A percentile compares a stretch with the other conserved stretches of the same genome.
Evolutionary conservation across 2,888 invertebrate species (phyloP).

Genomic region (Gandaritis pyraliata): DNA sequence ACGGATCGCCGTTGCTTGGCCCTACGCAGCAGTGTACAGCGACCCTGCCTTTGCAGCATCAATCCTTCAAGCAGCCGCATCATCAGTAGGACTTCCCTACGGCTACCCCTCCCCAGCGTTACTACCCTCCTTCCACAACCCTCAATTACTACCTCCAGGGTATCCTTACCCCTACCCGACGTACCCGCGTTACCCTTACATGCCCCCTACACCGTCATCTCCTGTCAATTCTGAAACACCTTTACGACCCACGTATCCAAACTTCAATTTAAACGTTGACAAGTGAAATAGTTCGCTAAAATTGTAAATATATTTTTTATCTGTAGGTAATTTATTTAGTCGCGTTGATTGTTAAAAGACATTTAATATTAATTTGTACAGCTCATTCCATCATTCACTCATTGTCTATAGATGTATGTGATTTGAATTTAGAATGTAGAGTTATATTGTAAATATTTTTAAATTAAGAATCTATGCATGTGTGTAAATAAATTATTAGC

Average conservation of each 20-base stretch:
- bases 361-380: constrained; percentile 40
- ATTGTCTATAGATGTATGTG: constrained; percentile 35
- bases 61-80: constrained; percentile 94
- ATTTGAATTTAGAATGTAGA: constrained; percentile 38
- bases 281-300: constrained; percentile 57
- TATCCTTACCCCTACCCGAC: constrained; percentile 85
- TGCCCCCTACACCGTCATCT: constrained; percentile 78
- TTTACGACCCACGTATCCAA: constrained; percentile 79
- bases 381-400: constrained; percentile 42
- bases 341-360: constrained; percentile 42
- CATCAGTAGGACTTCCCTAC: constrained; percentile 87
- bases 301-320: constrained; percentile 35
- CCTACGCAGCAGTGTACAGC: constrained; percentile 96
- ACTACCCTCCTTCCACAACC: constrained; percentile 83
- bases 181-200: constrained; percentile 82
- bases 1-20: constrained; percentile 97
- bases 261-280: constrained; percentile 77
- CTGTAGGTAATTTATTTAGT: constrained; percentile 45
- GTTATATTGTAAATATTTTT: constrained; percentile 30
- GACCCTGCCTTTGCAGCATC: constrained; percentile 97
- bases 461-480: background rate
- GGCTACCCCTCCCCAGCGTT: constrained; percentile 85
- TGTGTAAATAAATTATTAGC: background rate
- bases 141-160: constrained; percentile 84
- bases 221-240: constrained; percentile 72